These are phyloP conservation scores for Semicossyphus pulcher DNA, from an alignment of 2,113 vertebrate genomes.

Conservation along the genomic window DNA sequence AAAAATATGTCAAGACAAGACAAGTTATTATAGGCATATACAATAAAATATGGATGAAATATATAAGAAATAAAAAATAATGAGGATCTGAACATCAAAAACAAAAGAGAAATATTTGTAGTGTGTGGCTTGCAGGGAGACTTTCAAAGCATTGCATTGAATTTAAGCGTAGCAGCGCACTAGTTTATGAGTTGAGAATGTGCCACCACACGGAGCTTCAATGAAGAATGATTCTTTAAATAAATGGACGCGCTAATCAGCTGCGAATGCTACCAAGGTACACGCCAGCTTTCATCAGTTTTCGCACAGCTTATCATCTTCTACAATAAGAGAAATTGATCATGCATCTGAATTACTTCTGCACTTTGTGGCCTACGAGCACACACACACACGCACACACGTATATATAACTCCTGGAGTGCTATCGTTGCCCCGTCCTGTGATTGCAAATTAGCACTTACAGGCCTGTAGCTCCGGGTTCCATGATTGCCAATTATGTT, in stretches of 20 bases:
- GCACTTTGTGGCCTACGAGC: constrained; percentile 35
- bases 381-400: constrained; percentile 12
- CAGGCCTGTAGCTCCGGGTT: constrained; percentile 44
- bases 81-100: background rate
- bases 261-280: constrained; percentile 35
- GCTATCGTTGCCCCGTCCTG: constrained; percentile 29
- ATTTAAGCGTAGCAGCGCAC: background rate
- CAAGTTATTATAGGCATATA: too few species aligned
- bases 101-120: background rate
- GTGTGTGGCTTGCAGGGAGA: background rate
- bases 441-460: constrained; percentile 70
- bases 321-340: constrained; percentile 51
- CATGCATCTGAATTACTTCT: constrained; percentile 48
- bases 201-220: background rate
- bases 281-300: constrained; percentile 52
- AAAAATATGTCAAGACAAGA: too few species aligned
- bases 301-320: constrained; percentile 6
- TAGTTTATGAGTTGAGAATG: background rate
- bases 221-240: constrained; percentile 29
- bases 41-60: too few species aligned
- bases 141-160: background rate
- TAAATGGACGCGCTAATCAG: constrained; percentile 45
- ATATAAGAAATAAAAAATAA: background rate
- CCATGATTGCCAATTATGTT: constrained; percentile 75
- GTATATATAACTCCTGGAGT: constrained; percentile 2